These are phyloP conservation scores for Zaprionus africanus DNA, from an alignment of 1,140 invertebrate genomes.

Conservation along the genomic window DNA sequence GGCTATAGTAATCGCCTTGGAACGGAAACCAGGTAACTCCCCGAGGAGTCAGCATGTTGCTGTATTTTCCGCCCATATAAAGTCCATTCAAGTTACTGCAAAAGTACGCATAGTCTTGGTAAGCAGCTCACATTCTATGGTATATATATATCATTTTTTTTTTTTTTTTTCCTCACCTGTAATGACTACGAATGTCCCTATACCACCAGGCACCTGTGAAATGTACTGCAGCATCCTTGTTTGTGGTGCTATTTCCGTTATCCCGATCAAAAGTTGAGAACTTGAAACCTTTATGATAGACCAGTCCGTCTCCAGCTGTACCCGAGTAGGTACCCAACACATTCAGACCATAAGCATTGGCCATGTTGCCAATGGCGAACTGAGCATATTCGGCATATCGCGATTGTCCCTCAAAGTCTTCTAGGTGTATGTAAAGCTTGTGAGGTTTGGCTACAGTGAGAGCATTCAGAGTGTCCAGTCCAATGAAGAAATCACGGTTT, in stretches of 20 bases:
- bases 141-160: no score
- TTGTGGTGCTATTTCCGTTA: neutral
- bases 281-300: slow-evolving; percentile 31
- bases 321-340: slow-evolving; percentile 36
- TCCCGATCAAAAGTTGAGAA: slow-evolving; percentile 56
- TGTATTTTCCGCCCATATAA: slow-evolving; percentile 17
- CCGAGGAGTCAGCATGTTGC: neutral
- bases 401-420: slow-evolving; percentile 16
- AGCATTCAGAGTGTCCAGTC: slow-evolving; percentile 16
- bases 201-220: slow-evolving; percentile 37
- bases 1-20: slow-evolving; percentile 16
- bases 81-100: slow-evolving; percentile 39
- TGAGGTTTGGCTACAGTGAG: neutral
- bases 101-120: neutral
- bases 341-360: slow-evolving; percentile 24
- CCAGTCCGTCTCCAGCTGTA: slow-evolving; percentile 57
- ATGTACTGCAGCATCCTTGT: neutral
- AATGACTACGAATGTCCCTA: no score
- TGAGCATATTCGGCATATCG: slow-evolving; percentile 18
- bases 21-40: slow-evolving; percentile 20
- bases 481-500: slow-evolving; percentile 17
- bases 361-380: slow-evolving; percentile 30
- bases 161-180: no score
- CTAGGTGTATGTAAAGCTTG: slow-evolving; percentile 24
- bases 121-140: neutral